phyloP scores from a whole-genome alignment of 2,113 vertebrate genomes.

The Bufo gargarizans region DNA sequence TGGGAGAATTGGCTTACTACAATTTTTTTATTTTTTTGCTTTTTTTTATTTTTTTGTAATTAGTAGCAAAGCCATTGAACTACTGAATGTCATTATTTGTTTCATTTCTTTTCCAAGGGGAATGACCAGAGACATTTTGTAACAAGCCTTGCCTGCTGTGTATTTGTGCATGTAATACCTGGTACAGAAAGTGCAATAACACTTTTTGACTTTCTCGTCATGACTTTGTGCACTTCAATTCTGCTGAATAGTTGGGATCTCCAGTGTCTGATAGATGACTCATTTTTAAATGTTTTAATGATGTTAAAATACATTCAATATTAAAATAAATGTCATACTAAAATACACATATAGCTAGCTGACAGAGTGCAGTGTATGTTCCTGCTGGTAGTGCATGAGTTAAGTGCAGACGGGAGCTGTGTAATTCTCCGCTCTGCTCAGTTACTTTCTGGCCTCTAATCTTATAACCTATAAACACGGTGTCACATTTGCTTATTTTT shows the following conservation, averaged over 20 bases:
- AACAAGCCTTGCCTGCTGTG: neutral
- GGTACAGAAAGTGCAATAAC: neutral
- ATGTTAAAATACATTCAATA: no score
- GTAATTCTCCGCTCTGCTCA: constrained; percentile 45
- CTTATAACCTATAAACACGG: constrained; percentile 56
- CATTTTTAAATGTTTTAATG: neutral
- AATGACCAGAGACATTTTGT: neutral
- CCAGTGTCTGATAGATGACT: neutral
- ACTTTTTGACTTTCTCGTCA: neutral
- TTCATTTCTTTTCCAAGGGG: neutral
- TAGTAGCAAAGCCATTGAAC: constrained; percentile 4
- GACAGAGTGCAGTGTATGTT: neutral
- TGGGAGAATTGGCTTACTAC: neutral
- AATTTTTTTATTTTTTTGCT: constrained; percentile 9
- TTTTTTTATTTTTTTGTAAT: constrained; percentile 3
- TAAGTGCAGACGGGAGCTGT: constrained; percentile 46
- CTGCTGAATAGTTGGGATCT: neutral
- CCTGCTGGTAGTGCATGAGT: constrained; percentile 37
- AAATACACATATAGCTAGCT: neutral
- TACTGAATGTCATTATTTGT: neutral
- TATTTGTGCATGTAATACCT: neutral
- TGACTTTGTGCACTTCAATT: neutral
- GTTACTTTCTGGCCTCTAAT: constrained; percentile 56
- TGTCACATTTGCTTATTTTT: constrained; percentile 59
- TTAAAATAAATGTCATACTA: neutral